These are phyloP conservation scores for Menidia menidia DNA, from an alignment of 2,797 vertebrate species.

Conservation along the genomic window DNA sequence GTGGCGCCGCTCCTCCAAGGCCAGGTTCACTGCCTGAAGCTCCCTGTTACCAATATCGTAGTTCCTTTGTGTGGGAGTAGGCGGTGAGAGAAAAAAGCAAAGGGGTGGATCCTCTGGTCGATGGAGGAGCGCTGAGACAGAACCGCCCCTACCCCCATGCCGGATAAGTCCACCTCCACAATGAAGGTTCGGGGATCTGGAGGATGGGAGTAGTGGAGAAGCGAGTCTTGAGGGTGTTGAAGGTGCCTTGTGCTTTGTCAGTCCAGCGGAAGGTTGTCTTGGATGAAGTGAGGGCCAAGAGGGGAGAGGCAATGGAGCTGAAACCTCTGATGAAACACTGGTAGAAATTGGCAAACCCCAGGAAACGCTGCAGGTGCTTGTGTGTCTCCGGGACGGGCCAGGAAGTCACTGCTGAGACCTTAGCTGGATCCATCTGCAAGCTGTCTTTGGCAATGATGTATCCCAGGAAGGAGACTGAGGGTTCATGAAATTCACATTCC, in stretches of 20 bases:
- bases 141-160: not conserved
- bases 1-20: not conserved
- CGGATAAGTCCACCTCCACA: not conserved
- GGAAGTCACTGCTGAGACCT: not conserved
- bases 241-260: not conserved
- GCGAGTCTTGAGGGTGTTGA: accelerated
- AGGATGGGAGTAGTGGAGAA: not conserved
- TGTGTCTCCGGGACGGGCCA: not conserved
- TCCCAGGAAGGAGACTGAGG: not conserved
- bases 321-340: not conserved
- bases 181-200: not conserved
- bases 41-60: not conserved
- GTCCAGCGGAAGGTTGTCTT: not conserved
- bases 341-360: not conserved
- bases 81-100: not conserved
- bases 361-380: not conserved
- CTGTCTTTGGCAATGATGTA: not conserved
- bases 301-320: not conserved
- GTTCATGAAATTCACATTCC: not conserved
- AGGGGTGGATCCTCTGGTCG: not conserved
- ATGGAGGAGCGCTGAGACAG: not conserved
- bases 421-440: not conserved
- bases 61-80: not conserved
- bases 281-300: not conserved
- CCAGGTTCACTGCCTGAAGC: not conserved